These are phyloP conservation scores for Platorchestia sp. DNA, from an alignment of 1,140 invertebrate species.

Conservation along the genomic window DNA sequence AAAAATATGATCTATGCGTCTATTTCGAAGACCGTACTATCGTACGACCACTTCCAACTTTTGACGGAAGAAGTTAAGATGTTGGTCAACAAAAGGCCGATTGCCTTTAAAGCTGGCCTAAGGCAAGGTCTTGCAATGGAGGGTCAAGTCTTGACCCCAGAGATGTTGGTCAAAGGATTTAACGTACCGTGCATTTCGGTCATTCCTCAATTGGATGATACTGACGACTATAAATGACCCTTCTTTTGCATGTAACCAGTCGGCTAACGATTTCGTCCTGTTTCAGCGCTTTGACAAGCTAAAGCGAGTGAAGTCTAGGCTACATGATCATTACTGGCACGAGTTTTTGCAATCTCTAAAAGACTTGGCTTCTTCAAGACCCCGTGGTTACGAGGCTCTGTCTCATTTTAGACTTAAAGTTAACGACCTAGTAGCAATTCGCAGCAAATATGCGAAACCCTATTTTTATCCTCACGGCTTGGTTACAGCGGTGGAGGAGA, in stretches of 20 bases:
- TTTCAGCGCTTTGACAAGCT: not conserved
- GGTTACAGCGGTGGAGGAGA: not conserved
- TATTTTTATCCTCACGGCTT: not conserved
- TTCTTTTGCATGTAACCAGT: not conserved
- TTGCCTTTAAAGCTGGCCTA: not conserved
- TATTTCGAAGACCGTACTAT: not conserved
- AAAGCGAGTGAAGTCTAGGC: not conserved
- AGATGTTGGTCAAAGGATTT: not conserved
- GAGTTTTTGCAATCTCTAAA: not conserved
- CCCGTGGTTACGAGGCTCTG: not conserved
- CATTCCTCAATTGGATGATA: not conserved
- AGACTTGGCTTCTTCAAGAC: not conserved
- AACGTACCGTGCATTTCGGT: slow-evolving; percentile 8
- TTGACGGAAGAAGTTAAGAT: too few relatives aligned
- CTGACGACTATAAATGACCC: not conserved
- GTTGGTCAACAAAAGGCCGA: not conserved
- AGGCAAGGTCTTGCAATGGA: not conserved
- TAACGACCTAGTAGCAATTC: not conserved
- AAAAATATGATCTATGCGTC: not conserved
- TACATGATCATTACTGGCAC: not conserved
- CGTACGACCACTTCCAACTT: not conserved
- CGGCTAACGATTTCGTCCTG: not conserved
- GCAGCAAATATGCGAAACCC: not conserved
- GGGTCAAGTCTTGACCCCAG: too few relatives aligned
- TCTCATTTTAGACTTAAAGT: not conserved